Base-by-base conservation (phyloP, 2,797 vertebrate species). In the Tangara arthus region DNA sequence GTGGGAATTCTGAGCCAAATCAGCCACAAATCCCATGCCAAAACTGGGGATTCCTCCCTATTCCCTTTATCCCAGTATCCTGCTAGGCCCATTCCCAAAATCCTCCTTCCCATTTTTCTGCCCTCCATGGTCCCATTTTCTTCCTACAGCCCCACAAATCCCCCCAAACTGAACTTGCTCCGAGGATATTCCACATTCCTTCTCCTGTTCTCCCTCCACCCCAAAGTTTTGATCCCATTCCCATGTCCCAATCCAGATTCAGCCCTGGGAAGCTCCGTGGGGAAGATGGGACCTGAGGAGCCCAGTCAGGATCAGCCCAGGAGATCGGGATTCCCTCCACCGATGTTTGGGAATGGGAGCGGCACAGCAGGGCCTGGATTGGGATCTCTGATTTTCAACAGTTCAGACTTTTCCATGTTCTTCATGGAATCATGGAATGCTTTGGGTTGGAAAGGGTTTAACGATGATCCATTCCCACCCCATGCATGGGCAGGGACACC, bases 201-300 rank as follows among this genome's bases (percentile, higher is more conserved):
- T 6, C 7, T 16, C 49, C 53, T 1, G 1, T 6, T 42, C 19
- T 66, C 32, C 15, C 19, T 71, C 11, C 6, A 23, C 26, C n/a
- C 39, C 52, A 3, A 35, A 70, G 4, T 39, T 47, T 27, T n/a
- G 21, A 6, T 4, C 12, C 35, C 6, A 1, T 49, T 28, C 2
- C 42, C 12, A 0, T 2, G 1, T 24, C 35, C 52, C 61, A 20
- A 2, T 11, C 32, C n/a, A 10, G 53, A 39, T 0, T 1, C 2
- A 2, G 30, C 12, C 22, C 27, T 7, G 14, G 32, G 15, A n/a
- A 55, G 5, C 46, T n/a, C 57, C 23, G 0, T 6, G 44, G 5
- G 30, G 35, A 5, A n/a, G 6, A 13, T 0, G 11, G 21, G 37
- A 35, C 4, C 44, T 24, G 64, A 28, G 53, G 44, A 34, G 20